phyloP scores from a whole-genome alignment of 2,797 vertebrate genomes.

The Pangasius mekongensis region DNA sequence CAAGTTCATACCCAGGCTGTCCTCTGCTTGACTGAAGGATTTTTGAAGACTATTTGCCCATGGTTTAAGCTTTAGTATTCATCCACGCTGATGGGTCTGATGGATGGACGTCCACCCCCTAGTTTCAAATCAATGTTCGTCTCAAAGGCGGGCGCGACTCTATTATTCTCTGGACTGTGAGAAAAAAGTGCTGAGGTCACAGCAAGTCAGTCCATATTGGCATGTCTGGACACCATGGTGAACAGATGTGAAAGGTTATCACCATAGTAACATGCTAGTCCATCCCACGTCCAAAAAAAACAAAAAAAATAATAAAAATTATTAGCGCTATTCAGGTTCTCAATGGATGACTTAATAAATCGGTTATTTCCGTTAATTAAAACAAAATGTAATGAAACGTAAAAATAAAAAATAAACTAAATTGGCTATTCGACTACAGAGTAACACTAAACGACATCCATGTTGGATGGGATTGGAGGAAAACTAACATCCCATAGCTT shows the following conservation, averaged over 20 bases:
- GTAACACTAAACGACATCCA: slow-evolving; percentile 14
- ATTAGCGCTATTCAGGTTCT: slow-evolving; percentile 48
- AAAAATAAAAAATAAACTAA: background rate
- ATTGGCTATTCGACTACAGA: slow-evolving; percentile 16
- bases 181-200: slow-evolving; percentile 76
- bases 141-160: background rate
- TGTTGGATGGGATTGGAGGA: background rate
- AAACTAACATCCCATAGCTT: slow-evolving; percentile 16
- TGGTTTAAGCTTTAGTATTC: background rate
- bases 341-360: slow-evolving; percentile 51
- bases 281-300: slow-evolving; percentile 18
- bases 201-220: slow-evolving; percentile 63
- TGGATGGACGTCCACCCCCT: slow-evolving; percentile 1
- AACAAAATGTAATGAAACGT: background rate
- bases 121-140: background rate
- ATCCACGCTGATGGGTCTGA: background rate
- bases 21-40: background rate
- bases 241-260: slow-evolving; percentile 74
- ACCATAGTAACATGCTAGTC: slow-evolving; percentile 61
- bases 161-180: slow-evolving; percentile 71
- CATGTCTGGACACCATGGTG: slow-evolving; percentile 70
- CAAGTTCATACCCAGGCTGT: background rate
- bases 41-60: background rate
- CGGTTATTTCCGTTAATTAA: background rate
- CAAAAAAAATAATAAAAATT: slow-evolving; percentile 30